Evolutionary conservation across 2,797 vertebrate species (phyloP).

Genomic region (Setipinna tenuifilis): DNA sequence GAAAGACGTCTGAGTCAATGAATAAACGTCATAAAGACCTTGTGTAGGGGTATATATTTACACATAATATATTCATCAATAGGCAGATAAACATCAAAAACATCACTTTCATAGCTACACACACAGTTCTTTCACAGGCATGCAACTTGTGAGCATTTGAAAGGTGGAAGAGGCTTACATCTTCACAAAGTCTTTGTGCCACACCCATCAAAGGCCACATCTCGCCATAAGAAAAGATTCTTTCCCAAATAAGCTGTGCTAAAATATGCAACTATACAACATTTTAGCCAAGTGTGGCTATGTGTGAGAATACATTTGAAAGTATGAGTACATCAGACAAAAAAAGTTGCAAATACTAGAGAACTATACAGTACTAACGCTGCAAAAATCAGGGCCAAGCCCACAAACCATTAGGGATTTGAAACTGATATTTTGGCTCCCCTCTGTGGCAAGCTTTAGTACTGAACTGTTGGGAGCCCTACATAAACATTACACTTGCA

Average conservation of each 20-base stretch:
- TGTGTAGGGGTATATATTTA: not conserved
- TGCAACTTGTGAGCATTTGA: not conserved
- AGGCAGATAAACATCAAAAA: not conserved
- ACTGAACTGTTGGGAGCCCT: not conserved
- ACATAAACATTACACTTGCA: not conserved
- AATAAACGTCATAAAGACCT: too few species aligned
- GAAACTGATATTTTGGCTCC: not conserved
- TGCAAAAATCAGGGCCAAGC: not conserved
- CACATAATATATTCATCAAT: not conserved
- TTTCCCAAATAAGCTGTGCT: not conserved
- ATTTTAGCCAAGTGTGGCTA: too few species aligned
- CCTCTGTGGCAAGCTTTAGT: not conserved
- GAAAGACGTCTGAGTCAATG: not conserved
- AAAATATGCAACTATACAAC: not conserved
- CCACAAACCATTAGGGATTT: not conserved
- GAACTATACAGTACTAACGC: too few species aligned
- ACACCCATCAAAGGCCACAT: not conserved
- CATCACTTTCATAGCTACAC: not conserved
- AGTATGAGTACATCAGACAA: not conserved
- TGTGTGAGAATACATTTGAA: too few species aligned
- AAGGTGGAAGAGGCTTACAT: not conserved
- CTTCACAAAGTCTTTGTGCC: not conserved
- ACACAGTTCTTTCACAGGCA: not conserved
- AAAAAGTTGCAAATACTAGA: not conserved
- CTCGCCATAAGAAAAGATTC: not conserved